Conservation (phyloP, 2,888 invertebrate species). For the Leptopilina myrica region DNA sequence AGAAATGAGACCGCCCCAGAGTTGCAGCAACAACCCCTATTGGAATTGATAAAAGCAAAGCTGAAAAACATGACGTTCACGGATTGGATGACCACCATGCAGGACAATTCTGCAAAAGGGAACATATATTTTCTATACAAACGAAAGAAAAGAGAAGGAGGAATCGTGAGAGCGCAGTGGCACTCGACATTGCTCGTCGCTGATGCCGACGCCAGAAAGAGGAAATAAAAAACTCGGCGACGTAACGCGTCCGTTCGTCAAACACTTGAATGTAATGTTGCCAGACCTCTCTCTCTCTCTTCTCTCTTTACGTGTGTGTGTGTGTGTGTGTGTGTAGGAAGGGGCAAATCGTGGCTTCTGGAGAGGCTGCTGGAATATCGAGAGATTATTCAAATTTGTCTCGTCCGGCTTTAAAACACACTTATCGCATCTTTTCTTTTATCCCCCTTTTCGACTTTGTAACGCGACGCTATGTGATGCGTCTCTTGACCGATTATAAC, state of each 20-base stretch:
- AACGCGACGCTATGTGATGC: neutral
- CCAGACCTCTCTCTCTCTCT: slow-evolving; percentile 61
- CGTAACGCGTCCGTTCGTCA: slow-evolving; percentile 73
- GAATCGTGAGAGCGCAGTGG: slow-evolving; percentile 60
- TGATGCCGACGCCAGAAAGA: slow-evolving; percentile 71
- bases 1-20: slow-evolving; percentile 15
- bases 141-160: slow-evolving; percentile 51
- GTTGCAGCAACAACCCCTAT: slow-evolving; percentile 26
- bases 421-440: slow-evolving; percentile 61
- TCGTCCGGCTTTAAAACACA: slow-evolving; percentile 71
- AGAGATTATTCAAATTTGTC: slow-evolving; percentile 75
- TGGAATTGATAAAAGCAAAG: slow-evolving; percentile 25
- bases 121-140: slow-evolving; percentile 21
- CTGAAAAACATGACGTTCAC: slow-evolving; percentile 33
- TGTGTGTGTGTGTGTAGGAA: neutral
- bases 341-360: slow-evolving; percentile 67
- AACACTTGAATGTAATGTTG: slow-evolving; percentile 75
- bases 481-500: slow-evolving; percentile 16
- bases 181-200: slow-evolving; percentile 74
- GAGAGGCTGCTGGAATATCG: slow-evolving; percentile 71
- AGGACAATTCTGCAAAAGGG: slow-evolving; percentile 37
- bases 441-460: neutral
- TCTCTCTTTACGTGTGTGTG: too few relatives aligned
- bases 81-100: slow-evolving; percentile 40
- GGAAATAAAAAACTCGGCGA: slow-evolving; percentile 70